Conservation (phyloP, 2,888 invertebrate species). For the Xylophagus ater region DNA sequence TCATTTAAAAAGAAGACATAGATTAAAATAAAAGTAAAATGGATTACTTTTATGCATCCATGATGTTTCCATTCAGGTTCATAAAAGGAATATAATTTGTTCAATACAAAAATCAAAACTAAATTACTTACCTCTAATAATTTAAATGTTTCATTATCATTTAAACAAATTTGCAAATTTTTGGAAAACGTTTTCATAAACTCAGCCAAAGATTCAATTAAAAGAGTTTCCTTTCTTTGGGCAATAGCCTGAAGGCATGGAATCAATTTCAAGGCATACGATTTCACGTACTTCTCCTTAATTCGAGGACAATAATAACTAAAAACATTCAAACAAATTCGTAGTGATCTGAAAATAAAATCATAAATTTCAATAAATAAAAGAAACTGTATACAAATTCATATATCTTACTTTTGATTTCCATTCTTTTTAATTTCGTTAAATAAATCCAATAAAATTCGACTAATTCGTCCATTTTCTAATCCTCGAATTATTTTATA, state of each 20-base stretch:
- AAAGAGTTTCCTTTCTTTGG: constrained; percentile 49
- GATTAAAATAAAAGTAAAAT: no score
- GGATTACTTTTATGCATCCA: no score
- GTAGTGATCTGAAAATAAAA: constrained; percentile 47
- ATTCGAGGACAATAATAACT: constrained; percentile 64
- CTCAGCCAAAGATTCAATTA: constrained; percentile 35
- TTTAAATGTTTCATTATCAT: constrained; percentile 35
- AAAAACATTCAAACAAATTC: constrained; percentile 67
- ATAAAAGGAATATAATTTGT: no score
- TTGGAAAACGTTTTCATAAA: constrained; percentile 34
- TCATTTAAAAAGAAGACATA: no score
- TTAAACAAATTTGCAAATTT: constrained; percentile 34
- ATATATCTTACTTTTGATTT: constrained; percentile 32
- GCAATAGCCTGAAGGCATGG: constrained; percentile 63
- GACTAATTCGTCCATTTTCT: constrained; percentile 55
- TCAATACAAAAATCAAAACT: background rate
- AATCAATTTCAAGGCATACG: constrained; percentile 62
- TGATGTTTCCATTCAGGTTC: no score
- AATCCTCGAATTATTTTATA: constrained; percentile 63
- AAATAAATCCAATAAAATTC: constrained; percentile 68
- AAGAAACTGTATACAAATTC: background rate
- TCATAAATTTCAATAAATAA: background rate
- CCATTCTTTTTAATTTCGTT: constrained; percentile 75
- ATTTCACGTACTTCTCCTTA: constrained; percentile 64
- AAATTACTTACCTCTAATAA: constrained; percentile 31